Percentiles rank a stretch among this genome's conserved stretches.
These are phyloP conservation scores for Cryptoblepharus egeriae DNA, from an alignment of 2,797 vertebrate genomes.

Conservation along the genomic window DNA sequence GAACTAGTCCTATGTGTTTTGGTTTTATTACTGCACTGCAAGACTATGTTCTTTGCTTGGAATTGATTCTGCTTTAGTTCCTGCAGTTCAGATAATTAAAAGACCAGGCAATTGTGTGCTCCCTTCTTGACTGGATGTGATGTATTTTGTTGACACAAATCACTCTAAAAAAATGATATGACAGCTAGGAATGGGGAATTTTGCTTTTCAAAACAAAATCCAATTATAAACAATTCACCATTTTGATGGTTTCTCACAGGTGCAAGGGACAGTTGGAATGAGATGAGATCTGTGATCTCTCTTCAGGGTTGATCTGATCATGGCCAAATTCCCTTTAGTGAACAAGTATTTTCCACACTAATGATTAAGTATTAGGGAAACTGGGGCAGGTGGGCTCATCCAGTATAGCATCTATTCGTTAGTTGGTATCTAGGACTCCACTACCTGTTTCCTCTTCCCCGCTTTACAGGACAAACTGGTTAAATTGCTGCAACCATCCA, in stretches of 20 bases:
- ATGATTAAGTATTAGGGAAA: neutral
- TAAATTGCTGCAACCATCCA: no score
- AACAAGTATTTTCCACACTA: neutral
- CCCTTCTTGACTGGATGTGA: neutral
- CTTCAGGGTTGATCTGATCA: neutral
- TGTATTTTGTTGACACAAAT: constrained; percentile 12
- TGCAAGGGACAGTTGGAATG: neutral
- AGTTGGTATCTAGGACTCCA: no score
- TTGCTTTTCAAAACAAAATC: neutral
- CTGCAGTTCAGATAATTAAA: constrained; percentile 6
- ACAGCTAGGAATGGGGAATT: neutral
- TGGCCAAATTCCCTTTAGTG: neutral
- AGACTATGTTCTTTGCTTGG: neutral
- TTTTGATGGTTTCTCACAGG: neutral
- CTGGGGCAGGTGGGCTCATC: no score
- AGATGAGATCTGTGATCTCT: neutral
- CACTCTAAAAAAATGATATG: neutral
- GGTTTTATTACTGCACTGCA: neutral
- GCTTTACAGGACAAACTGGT: no score
- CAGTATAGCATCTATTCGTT: no score
- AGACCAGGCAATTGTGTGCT: neutral
- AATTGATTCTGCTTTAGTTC: neutral
- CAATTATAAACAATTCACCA: neutral
- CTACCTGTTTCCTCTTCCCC: no score
- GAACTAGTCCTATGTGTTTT: neutral